phyloP scores from a whole-genome alignment of 1,140 invertebrate species.

The Aphelinus atriplicis region DNA sequence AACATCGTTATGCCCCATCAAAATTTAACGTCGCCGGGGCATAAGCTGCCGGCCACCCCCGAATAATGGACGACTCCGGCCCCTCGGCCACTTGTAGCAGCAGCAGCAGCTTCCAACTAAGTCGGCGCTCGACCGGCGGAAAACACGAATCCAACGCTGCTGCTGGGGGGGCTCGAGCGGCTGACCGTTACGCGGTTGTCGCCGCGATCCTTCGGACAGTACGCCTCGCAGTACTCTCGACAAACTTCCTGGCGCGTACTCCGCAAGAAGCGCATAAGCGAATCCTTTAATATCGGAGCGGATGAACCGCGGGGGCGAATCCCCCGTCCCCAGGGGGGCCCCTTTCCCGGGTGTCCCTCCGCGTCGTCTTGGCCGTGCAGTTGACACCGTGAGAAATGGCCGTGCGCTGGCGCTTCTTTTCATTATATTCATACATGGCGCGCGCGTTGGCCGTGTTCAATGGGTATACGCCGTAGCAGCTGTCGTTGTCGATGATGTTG shows the following conservation, averaged over 20 bases:
- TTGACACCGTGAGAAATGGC: constrained; percentile 66
- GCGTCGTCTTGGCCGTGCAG: constrained; percentile 42
- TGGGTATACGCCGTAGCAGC: not conserved
- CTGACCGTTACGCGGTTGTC: constrained; percentile 47
- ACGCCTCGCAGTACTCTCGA: not conserved
- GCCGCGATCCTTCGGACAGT: not conserved
- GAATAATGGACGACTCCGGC: constrained; percentile 7
- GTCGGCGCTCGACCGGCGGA: no score
- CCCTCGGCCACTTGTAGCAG: constrained; percentile 14
- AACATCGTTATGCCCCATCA: constrained; percentile 47
- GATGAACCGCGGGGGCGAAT: no score
- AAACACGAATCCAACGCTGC: no score
- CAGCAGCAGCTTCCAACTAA: not conserved
- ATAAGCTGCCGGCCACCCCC: constrained; percentile 41
- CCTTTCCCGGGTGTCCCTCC: not conserved
- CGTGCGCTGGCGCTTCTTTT: constrained; percentile 48
- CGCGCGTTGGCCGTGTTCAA: constrained; percentile 57
- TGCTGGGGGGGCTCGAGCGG: constrained; percentile 56
- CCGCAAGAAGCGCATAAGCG: no score
- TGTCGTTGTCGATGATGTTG: constrained; percentile 36
- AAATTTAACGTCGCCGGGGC: constrained; percentile 51
- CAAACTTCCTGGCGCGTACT: no score
- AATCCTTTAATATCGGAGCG: not conserved
- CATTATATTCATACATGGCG: constrained; percentile 56
- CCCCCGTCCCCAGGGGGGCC: no score